These are phyloP conservation scores for Gadus macrocephalus DNA, from an alignment of 2,113 vertebrate species.

Conservation along the genomic window DNA sequence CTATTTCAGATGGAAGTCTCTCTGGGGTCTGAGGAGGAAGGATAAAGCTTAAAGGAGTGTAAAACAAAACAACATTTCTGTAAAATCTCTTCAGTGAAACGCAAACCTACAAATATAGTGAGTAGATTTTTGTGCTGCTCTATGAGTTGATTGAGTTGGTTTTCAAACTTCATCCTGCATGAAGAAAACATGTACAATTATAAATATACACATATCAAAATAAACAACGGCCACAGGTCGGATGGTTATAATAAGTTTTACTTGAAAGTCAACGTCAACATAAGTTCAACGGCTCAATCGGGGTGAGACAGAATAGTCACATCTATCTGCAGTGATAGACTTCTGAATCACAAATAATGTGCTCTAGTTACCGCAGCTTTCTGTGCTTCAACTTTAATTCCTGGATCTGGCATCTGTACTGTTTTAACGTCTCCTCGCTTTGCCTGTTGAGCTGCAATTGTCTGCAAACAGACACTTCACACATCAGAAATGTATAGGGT, in stretches of 20 bases:
- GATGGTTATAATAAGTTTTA: too few relatives aligned
- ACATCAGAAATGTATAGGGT: not conserved
- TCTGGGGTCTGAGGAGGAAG: constrained; percentile 46
- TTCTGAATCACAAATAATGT: not conserved
- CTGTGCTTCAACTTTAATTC: constrained; percentile 67
- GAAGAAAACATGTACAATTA: not conserved
- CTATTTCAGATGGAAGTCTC: constrained; percentile 58
- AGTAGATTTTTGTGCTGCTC: constrained; percentile 68
- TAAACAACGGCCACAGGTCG: not conserved
- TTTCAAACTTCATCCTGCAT: constrained; percentile 71
- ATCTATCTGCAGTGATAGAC: too few relatives aligned
- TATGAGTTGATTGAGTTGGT: constrained; percentile 67
- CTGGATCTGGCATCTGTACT: constrained; percentile 68
- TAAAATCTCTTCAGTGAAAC: not conserved
- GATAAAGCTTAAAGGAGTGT: not conserved
- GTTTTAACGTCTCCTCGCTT: constrained; percentile 57
- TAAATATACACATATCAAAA: too few relatives aligned
- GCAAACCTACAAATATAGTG: constrained; percentile 64
- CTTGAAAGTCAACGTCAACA: too few relatives aligned
- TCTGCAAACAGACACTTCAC: constrained; percentile 39
- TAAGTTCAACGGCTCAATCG: too few relatives aligned
- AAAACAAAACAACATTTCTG: not conserved
- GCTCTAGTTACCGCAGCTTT: constrained; percentile 60
- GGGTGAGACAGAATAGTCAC: too few relatives aligned
- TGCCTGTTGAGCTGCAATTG: constrained; percentile 55